Evolutionary conservation across 2,888 invertebrate genomes (phyloP), one percentile per base, ranked within the genome.

Genomic region (Dynastes grantii): DNA sequence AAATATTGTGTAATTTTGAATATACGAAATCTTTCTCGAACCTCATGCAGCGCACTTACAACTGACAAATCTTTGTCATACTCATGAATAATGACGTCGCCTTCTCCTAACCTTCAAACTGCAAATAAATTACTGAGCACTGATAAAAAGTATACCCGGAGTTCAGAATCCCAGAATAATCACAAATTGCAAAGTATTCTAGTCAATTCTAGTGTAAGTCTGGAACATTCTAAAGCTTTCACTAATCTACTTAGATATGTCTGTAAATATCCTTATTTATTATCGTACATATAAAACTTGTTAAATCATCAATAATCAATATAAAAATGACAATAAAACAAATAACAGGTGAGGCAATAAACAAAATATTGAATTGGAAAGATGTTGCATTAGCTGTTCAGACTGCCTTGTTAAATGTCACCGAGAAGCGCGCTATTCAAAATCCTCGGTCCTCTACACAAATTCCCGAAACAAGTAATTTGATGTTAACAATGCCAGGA

Each of bases 401-500:
- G 81, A 85, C 86, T 76, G 88, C 90, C 0, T 81, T 90, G 11
- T 85, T 85, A 40, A 85, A 88, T 1, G 86, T 88, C 0, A 83
- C 85, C 32, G 78, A 80, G 78, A 80, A 79, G 76, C 81, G 82
- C 78, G 87, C 85, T 0, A 77, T 84, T 64, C 90, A 90, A 82
- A 88, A 88, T 40, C 77, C 85, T 0, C 85, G 90, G 16, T 85
- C 84, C 11, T 79, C 86, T 4, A 89, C 88, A 0, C 32, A 78
- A 6, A 78, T 83, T 1, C 81, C 85, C 29, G 82, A 84, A 0
- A 78, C 80, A 0, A 53, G 70, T 22, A 85, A 85, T 67, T 81
- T 86, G 13, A 51, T 90, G 27, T 81, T 89, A 0, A 86, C 88
- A n/a, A 90, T 90, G 90, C 90, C 90, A 1, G 90, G 89, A 32